Evolutionary conservation across 2,113 vertebrate genomes (phyloP).

Genomic region (Procavia capensis): DNA sequence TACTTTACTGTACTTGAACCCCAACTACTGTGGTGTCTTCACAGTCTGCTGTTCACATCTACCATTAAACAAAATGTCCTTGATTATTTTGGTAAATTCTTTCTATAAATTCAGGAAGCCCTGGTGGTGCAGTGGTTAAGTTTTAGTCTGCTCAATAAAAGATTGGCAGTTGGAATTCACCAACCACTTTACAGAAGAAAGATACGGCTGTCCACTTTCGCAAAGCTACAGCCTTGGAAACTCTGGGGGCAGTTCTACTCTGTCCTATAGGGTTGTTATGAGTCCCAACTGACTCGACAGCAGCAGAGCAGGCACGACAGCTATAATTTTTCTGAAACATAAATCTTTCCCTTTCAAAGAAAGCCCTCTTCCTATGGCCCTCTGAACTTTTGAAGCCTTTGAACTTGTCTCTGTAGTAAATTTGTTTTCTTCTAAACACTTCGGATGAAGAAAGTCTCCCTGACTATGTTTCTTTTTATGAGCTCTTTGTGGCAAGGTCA

Average conservation of each 20-base stretch:
- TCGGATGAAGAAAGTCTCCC: constrained; percentile 22
- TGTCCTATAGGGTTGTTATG: neutral
- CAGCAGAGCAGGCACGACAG: no score
- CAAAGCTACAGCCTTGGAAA: neutral
- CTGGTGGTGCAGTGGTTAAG: neutral
- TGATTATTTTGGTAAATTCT: neutral
- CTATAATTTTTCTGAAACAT: neutral
- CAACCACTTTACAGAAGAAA: no score
- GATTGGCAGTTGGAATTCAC: neutral
- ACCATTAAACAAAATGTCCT: constrained; percentile 39
- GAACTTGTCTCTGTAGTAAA: constrained; percentile 54
- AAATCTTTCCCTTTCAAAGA: constrained; percentile 45
- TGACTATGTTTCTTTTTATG: constrained; percentile 39
- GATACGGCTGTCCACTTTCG: neutral
- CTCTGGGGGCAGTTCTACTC: neutral
- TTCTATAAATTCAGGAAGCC: neutral
- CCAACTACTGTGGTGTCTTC: neutral
- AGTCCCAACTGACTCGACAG: neutral
- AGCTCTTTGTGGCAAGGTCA: neutral
- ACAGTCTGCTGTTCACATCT: neutral
- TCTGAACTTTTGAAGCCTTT: constrained; percentile 58
- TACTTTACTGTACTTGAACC: constrained; percentile 9
- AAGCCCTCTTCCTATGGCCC: constrained; percentile 10
- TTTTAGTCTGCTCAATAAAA: neutral
- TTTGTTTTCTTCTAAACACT: constrained; percentile 57